Evolutionary conservation across 2,797 vertebrate genomes (phyloP), one percentile per base, ranked within the genome.

Genomic region (Echeneis naucrates): DNA sequence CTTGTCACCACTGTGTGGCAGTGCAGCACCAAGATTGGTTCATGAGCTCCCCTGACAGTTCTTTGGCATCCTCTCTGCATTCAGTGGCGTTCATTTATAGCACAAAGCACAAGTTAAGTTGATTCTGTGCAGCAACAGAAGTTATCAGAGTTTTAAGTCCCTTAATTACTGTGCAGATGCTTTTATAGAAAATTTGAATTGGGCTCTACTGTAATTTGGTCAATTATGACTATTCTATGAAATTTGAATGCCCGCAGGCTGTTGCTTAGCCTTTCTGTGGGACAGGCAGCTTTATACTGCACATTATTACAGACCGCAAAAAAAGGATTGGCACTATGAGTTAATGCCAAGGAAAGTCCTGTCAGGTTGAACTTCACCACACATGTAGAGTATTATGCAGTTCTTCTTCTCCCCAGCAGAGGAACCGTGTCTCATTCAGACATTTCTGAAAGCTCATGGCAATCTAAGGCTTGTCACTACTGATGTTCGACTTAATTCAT

Each of bases 401-500:
- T 84, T 80, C 82, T 24, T 24, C 26, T 6, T 67, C 23, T 13
- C 23, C 71, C 85, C 82, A 72, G 45, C 66, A 79, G 84, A 62
- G 70, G 79, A 71, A 58, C 62, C 52, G 50, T 77, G 60, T 65
- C 76, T 80, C 58, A 75, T 78, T 80, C 78, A 82, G 75, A 82
- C 72, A 82, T 40, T 33, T 86, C 71, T 83, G 67, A 87, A 76
- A 75, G 83, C 87, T 85, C 67, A 71, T 73, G 77, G 81, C 84
- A 89, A 92, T 92, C 86, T 85, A 87, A 76, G 72, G 51, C 86
- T 80, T 93, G 92, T 92, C 91, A 87, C 83, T 78, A 83, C 75
- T 80, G 76, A 91, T 90, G 88, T 80, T 77, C 56, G 71, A 85
- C 77, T 82, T 88, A 85, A 92, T 93, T 91, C 80, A 92, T 94